These are phyloP conservation scores for Isotomurus palustris DNA, from an alignment of 2,888 invertebrate genomes.

Conservation along the genomic window DNA sequence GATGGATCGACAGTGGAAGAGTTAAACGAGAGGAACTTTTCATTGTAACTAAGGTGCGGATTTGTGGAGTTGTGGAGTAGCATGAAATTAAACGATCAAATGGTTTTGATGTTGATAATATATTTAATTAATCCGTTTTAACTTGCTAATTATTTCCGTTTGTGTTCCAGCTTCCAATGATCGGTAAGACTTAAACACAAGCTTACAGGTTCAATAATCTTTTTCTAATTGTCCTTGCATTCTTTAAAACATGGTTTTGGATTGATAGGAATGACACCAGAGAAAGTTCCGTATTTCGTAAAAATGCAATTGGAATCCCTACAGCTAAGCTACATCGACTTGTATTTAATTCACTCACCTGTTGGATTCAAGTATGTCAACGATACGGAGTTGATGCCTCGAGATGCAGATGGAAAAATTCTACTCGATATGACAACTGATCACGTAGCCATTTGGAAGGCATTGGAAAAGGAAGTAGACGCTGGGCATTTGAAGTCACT, in stretches of 20 bases:
- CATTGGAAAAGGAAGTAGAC: slow-evolving; percentile 64
- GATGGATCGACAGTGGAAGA: slow-evolving; percentile 65
- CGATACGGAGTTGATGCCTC: slow-evolving; percentile 21
- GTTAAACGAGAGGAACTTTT: slow-evolving; percentile 71
- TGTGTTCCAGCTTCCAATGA: slow-evolving; percentile 1
- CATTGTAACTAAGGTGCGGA: slow-evolving; percentile 70
- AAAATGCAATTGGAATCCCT: slow-evolving; percentile 56
- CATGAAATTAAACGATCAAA: neutral
- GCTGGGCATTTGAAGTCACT: slow-evolving; percentile 68
- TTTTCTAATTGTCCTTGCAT: neutral
- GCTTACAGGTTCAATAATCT: neutral
- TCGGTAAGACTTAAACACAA: neutral
- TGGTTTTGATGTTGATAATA: too few species aligned
- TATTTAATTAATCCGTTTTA: neutral
- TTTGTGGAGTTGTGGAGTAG: neutral
- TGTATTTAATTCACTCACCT: slow-evolving; percentile 76
- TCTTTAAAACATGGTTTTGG: neutral
- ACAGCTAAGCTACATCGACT: slow-evolving; percentile 72
- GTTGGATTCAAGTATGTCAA: slow-evolving; percentile 52
- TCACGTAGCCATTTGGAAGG: slow-evolving; percentile 65
- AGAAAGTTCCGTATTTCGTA: slow-evolving; percentile 35
- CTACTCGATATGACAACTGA: slow-evolving; percentile 56
- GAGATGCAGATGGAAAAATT: slow-evolving; percentile 61
- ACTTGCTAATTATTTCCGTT: neutral
- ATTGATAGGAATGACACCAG: slow-evolving; percentile 10